phyloP scores from a whole-genome alignment of 2,113 vertebrate genomes.

The Festucalex cinctus region DNA sequence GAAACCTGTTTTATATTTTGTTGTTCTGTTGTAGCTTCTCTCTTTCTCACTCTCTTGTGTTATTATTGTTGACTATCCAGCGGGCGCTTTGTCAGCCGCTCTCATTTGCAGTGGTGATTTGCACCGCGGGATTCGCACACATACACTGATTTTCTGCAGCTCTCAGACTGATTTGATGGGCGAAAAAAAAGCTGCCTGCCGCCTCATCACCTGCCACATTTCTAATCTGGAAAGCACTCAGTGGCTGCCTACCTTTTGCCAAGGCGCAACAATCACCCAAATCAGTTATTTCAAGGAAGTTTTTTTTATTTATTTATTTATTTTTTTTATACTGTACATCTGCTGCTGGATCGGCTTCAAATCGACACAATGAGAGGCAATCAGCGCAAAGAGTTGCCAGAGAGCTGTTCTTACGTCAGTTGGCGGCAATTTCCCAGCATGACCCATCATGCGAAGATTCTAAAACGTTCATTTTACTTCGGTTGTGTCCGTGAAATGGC shows the following conservation, averaged over 20 bases:
- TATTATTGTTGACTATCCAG: conserved; percentile 54
- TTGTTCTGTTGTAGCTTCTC: neutral
- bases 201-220: conserved; percentile 28
- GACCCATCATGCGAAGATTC: neutral
- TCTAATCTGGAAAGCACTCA: conserved; percentile 20
- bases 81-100: conserved; percentile 40
- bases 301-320: no score
- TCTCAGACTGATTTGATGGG: conserved; percentile 40
- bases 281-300: conserved; percentile 12
- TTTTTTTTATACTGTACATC: neutral
- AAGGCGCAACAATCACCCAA: neutral
- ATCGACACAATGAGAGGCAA: conserved; percentile 1
- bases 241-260: neutral
- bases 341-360: conserved; percentile 11
- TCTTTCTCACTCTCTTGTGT: neutral
- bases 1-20: conserved; percentile 43
- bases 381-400: neutral
- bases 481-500: neutral
- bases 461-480: neutral
- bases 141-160: conserved; percentile 33
- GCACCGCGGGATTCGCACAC: conserved; percentile 26
- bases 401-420: neutral
- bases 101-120: conserved; percentile 50
- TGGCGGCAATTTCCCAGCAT: neutral
- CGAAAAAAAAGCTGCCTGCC: conserved; percentile 5